phyloP scores from a whole-genome alignment of 2,113 vertebrate genomes.

The Peromyscus californicus region DNA sequence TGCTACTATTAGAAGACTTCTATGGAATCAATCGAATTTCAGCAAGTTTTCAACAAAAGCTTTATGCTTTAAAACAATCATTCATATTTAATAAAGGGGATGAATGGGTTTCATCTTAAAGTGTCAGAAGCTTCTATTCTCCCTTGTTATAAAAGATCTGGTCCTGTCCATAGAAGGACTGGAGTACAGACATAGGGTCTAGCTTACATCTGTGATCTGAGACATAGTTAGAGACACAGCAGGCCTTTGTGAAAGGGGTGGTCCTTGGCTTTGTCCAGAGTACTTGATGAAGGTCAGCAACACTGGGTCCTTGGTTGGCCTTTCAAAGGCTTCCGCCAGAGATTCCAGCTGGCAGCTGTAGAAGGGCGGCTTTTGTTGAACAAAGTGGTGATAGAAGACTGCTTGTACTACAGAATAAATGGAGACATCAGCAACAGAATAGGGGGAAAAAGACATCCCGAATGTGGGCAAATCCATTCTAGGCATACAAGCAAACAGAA shows the following conservation, averaged over 20 bases:
- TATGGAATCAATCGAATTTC: slow-evolving; percentile 40
- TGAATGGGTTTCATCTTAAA: neutral
- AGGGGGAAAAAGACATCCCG: neutral
- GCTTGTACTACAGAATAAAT: neutral
- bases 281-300: neutral
- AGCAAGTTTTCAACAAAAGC: slow-evolving; percentile 54
- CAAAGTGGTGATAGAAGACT: neutral
- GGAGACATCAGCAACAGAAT: neutral
- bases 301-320: neutral
- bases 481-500: neutral
- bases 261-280: neutral
- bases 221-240: neutral
- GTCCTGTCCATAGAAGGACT: neutral
- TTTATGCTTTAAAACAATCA: slow-evolving; percentile 41
- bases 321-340: neutral
- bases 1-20: slow-evolving; percentile 72
- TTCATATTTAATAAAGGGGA: slow-evolving; percentile 33
- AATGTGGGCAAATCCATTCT: neutral
- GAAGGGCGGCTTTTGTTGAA: neutral
- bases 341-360: neutral
- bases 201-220: slow-evolving; percentile 23
- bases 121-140: neutral
- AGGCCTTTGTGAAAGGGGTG: neutral
- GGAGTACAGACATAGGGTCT: neutral
- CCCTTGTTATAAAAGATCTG: neutral